These are phyloP conservation scores for Cettia cetti DNA, from an alignment of 2,113 vertebrate species.

Conservation along the genomic window DNA sequence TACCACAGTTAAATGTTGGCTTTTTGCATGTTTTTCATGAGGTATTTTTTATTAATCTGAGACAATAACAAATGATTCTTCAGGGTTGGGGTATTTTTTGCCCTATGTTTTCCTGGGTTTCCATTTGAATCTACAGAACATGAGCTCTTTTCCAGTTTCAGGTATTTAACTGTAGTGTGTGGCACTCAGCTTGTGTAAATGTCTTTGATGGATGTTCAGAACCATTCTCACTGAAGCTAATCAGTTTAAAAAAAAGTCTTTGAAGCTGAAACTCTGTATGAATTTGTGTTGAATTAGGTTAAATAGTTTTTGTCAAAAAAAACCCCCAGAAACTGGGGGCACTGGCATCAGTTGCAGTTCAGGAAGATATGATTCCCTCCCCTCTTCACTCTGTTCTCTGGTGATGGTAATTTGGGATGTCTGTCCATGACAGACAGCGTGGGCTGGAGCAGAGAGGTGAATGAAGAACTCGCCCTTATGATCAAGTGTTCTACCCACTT, in stretches of 20 bases:
- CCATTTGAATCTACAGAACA: neutral
- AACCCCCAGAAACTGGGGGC: accelerated
- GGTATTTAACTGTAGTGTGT: neutral
- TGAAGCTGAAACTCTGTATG: neutral
- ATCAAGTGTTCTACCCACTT: neutral
- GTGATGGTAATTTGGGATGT: neutral
- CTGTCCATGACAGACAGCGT: neutral
- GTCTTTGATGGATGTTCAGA: neutral
- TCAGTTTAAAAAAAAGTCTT: neutral
- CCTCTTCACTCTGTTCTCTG: neutral
- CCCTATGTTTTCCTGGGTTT: neutral
- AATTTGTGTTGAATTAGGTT: neutral
- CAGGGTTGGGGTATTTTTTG: neutral
- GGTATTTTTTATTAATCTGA: neutral
- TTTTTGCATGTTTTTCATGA: neutral
- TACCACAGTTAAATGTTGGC: neutral
- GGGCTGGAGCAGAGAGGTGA: accelerated
- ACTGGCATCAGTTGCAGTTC: neutral
- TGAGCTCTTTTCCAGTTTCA: neutral
- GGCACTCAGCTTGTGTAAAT: neutral
- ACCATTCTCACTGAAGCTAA: neutral
- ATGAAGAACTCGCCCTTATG: accelerated
- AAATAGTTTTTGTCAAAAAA: neutral
- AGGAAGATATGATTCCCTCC: neutral
- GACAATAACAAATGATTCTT: neutral